Base-by-base conservation (phyloP, 2,888 invertebrate genomes). In the Drosophila hamatofila region DNA sequence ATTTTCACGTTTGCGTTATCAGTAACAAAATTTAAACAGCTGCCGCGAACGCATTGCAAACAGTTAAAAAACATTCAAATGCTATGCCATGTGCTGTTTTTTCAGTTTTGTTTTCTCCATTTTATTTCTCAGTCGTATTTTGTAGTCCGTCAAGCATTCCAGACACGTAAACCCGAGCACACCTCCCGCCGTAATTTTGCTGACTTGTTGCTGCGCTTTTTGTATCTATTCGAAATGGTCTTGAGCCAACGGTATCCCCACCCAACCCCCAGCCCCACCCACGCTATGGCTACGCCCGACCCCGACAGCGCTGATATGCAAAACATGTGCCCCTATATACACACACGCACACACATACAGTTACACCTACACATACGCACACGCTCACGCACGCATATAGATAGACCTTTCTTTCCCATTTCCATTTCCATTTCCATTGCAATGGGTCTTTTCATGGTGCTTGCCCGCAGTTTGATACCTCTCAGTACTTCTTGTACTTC, bases 21-120 rank as follows among this genome's bases (percentile, higher is more conserved):
- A 77, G 75, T 83, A 72, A 68, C 69, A 54, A 72, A 75, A 75
- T 85, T 85, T 87, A 82, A 89, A 87, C 89, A 85, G 85, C 88
- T 85, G 85, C 87, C 64, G 58, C 58, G 44, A 78, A 64, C 79
- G 75, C 67, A 56, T 66, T 56, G 76, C 64, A 75, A 65, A 79
- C 67, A 60, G 77, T 80, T 72, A 56, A 67, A 35, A 46, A 69
- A 69, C 74, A 67, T 81, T 72, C 75, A 81, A 81, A 73, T 86
- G 72, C 63, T 41, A 30, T 44, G 63, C 61, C 68, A 76, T 58
- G 55, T 51, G 77, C 52, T 57, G 52, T 33, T 56, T 35, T 54
- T 49, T 58, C 49, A 49, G 27, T 58, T 33, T 46, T 39, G 49
- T 27, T 37, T 42, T 62, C 58, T 33, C 33, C 44, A 35, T 56